These are phyloP conservation scores for Rhinoraja longicauda DNA, from an alignment of 2,797 vertebrate genomes.

Conservation along the genomic window DNA sequence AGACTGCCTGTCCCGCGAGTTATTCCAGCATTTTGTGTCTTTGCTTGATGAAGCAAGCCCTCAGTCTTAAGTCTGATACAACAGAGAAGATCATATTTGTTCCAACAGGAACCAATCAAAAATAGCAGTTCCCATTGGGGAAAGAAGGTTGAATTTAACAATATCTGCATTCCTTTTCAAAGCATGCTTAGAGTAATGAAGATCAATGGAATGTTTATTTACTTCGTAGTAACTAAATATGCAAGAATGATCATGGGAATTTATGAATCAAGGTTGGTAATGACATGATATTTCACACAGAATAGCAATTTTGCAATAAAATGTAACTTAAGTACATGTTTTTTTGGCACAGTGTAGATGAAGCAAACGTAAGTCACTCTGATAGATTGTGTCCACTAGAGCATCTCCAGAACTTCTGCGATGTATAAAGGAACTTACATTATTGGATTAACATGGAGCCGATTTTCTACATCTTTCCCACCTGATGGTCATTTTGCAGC, in stretches of 20 bases:
- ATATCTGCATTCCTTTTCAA: neutral
- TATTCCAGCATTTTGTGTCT: too few relatives aligned
- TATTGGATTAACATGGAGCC: neutral
- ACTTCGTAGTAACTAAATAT: neutral
- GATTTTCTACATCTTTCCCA: too few relatives aligned
- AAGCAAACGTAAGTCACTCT: neutral
- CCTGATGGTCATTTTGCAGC: too few relatives aligned
- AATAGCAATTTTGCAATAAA: neutral
- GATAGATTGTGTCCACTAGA: neutral
- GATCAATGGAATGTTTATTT: neutral
- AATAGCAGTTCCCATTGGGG: neutral
- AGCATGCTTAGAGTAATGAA: neutral
- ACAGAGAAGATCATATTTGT: neutral
- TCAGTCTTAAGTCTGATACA: neutral
- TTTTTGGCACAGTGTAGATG: neutral
- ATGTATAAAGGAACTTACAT: neutral
- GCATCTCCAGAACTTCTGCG: neutral
- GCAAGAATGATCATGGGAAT: neutral
- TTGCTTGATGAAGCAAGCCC: neutral
- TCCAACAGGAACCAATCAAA: neutral
- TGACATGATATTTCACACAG: neutral
- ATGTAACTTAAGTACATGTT: neutral
- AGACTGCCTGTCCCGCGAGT: too few relatives aligned
- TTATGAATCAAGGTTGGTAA: neutral
- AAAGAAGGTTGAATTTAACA: neutral